These are phyloP conservation scores for Philereme vetulata DNA, from an alignment of 2,888 invertebrate species.

Conservation along the genomic window DNA sequence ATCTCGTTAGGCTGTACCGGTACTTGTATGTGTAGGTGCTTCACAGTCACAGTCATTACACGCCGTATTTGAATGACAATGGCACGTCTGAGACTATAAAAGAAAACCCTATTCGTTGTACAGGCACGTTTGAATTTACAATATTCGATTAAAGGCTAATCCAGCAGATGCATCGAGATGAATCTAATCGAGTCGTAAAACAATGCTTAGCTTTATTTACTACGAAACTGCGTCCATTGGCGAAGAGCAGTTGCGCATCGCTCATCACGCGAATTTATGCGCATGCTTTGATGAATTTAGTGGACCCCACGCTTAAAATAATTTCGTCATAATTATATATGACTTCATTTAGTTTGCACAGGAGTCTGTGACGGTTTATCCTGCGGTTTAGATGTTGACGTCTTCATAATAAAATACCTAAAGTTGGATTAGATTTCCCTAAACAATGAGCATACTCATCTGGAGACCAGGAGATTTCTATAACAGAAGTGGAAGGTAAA, in stretches of 20 bases:
- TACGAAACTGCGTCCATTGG: no score
- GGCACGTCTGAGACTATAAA: conserved; percentile 37
- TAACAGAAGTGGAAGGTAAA: background rate
- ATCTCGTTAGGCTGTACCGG: background rate
- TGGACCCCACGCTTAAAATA: background rate
- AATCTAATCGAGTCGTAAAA: no score
- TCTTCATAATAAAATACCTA: no score
- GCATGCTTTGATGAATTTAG: no score
- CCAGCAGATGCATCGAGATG: no score
- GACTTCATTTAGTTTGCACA: background rate
- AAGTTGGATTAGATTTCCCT: background rate
- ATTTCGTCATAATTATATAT: conserved; percentile 11
- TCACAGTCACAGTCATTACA: conserved; percentile 40
- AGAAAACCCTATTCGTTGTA: conserved; percentile 30
- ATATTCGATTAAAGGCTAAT: background rate
- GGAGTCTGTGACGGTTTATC: no score
- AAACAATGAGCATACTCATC: background rate
- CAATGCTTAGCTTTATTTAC: no score
- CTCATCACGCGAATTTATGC: no score
- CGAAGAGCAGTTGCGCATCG: no score
- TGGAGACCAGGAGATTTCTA: background rate
- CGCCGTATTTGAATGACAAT: conserved; percentile 57
- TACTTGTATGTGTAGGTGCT: conserved; percentile 13
- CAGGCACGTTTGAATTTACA: conserved; percentile 3
- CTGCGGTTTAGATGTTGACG: no score